Conservation (phyloP, 2,797 vertebrate genomes). For the Melanotaenia nigrans region DNA sequence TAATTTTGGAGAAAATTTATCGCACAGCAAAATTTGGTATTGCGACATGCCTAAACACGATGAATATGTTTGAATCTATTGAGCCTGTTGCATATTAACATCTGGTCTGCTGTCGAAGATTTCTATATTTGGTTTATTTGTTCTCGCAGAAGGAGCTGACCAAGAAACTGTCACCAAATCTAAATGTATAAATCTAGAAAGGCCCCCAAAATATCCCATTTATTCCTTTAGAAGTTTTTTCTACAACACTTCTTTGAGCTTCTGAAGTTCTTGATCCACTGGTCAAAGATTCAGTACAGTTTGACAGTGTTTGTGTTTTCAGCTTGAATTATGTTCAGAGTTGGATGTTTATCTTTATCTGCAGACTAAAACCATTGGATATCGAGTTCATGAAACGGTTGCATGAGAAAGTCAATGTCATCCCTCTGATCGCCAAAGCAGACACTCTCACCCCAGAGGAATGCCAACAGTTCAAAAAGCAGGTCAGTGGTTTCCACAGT, state of each 20-base stretch:
- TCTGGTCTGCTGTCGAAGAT: slow-evolving; percentile 1
- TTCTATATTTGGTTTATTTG: slow-evolving; percentile 46
- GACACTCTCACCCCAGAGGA: slow-evolving; percentile 98
- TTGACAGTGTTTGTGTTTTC: neutral
- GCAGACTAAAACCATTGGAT: slow-evolving; percentile 97
- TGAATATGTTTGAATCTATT: too few relatives aligned
- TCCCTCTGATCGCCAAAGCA: slow-evolving; percentile 98
- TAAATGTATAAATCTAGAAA: slow-evolving; percentile 7
- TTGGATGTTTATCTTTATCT: slow-evolving; percentile 28
- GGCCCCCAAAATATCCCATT: neutral
- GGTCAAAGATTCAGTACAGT: neutral
- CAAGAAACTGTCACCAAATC: neutral
- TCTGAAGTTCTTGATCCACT: neutral
- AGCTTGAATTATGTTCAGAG: neutral
- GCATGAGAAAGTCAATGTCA: slow-evolving; percentile 99
- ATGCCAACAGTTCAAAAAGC: slow-evolving; percentile 99
- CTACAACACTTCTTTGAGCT: neutral
- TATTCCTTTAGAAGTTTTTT: neutral
- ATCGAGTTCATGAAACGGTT: slow-evolving; percentile 99
- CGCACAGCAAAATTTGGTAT: too few relatives aligned
- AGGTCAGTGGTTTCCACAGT: slow-evolving; percentile 85
- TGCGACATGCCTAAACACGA: too few relatives aligned
- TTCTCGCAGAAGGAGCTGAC: neutral
- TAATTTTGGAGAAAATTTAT: too few relatives aligned
- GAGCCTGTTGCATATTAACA: too few relatives aligned